These are phyloP conservation scores for Leptinotarsa tumamoca DNA, from an alignment of 2,888 invertebrate genomes.

Conservation along the genomic window DNA sequence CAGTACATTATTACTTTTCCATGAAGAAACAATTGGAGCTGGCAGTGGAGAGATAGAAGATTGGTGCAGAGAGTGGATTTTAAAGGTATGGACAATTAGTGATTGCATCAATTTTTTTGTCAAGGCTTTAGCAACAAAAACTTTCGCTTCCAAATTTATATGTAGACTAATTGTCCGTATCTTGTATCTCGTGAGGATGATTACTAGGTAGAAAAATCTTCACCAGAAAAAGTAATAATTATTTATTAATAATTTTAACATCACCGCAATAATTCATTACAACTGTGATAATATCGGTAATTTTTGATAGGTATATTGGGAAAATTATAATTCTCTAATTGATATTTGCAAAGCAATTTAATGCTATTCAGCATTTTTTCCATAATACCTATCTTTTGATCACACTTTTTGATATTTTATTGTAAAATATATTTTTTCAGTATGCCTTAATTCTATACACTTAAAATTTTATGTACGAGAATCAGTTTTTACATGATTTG, in stretches of 20 bases:
- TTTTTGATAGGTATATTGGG: conserved; percentile 16
- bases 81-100: not conserved
- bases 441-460: conserved; percentile 9
- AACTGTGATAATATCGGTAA: conserved; percentile 1
- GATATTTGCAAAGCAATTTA: not conserved
- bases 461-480: not conserved
- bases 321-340: conserved; percentile 5
- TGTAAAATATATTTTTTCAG: conserved; percentile 9
- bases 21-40: conserved; percentile 36
- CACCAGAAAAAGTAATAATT: not conserved
- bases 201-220: not conserved
- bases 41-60: not conserved
- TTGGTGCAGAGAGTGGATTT: not conserved
- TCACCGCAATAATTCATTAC: conserved; percentile 3
- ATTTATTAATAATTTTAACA: not conserved
- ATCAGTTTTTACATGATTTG: not conserved
- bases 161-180: too few relatives aligned
- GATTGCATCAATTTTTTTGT: too few relatives aligned
- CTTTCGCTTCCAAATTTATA: too few relatives aligned
- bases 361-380: not conserved
- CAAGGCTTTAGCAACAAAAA: too few relatives aligned
- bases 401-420: conserved; percentile 2
- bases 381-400: conserved; percentile 1
- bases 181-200: too few relatives aligned
- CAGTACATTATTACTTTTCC: conserved; percentile 50